A percentile compares a stretch with the other conserved stretches of the same genome.
These are phyloP conservation scores for Rhabdornis inornatus DNA, from an alignment of 2,113 vertebrate species.

Conservation along the genomic window DNA sequence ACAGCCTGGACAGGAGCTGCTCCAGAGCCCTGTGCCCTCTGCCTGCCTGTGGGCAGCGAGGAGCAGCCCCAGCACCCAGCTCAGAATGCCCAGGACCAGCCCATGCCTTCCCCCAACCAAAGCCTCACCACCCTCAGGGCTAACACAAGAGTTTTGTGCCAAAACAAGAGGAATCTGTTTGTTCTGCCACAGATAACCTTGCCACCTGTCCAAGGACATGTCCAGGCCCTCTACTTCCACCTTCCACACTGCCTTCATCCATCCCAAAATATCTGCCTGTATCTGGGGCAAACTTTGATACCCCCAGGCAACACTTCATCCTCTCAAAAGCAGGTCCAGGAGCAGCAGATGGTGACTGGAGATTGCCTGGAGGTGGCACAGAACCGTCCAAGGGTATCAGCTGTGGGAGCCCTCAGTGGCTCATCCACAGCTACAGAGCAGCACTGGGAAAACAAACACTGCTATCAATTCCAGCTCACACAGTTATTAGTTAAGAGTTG, in stretches of 20 bases:
- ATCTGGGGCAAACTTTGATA: background rate
- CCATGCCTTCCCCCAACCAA: background rate
- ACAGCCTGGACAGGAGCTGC: background rate
- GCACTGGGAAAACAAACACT: background rate
- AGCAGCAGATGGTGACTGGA: background rate
- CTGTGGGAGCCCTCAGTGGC: background rate
- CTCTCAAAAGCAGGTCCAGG: background rate
- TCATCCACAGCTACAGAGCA: background rate
- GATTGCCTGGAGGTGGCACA: background rate
- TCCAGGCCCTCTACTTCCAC: background rate
- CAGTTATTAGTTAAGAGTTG: slow-evolving; percentile 64
- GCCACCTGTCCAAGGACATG: background rate
- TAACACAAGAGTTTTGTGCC: background rate
- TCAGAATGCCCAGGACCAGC: background rate
- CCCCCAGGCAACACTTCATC: background rate
- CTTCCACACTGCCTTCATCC: background rate
- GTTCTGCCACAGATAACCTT: background rate
- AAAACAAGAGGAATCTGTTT: background rate
- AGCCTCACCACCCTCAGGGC: background rate
- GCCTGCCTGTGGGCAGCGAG: background rate
- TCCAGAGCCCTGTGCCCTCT: background rate
- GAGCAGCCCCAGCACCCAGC: background rate
- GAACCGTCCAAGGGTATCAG: background rate
- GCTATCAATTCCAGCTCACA: slow-evolving; percentile 47
- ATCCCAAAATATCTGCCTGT: background rate